Percentiles rank a stretch among this genome's conserved stretches.
Evolutionary conservation across 2,797 vertebrate species (phyloP).

Genomic region (Naso thynnoides): DNA sequence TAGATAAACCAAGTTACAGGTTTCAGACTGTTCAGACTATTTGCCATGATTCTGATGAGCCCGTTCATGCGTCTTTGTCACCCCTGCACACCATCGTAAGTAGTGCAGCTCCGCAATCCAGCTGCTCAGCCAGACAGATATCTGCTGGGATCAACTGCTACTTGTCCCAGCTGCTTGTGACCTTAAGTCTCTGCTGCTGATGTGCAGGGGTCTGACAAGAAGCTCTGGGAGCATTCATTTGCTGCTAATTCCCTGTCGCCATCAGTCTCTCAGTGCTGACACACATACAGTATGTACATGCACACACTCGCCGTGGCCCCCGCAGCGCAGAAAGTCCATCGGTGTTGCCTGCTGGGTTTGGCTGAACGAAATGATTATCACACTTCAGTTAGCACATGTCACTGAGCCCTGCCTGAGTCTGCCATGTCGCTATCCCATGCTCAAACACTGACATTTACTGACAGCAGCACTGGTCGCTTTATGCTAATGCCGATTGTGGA

Average conservation of each 20-base stretch:
- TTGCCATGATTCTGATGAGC: constrained; percentile 9
- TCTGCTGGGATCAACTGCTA: constrained; percentile 67
- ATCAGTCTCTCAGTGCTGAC: constrained; percentile 56
- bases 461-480: constrained; percentile 60
- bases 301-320: constrained; percentile 6
- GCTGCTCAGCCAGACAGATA: constrained; percentile 50
- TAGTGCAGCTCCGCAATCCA: constrained; percentile 22
- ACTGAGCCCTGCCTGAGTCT: constrained; percentile 70
- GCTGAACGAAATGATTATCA: constrained; percentile 79
- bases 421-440: constrained; percentile 58
- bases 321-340: constrained; percentile 50
- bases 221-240: constrained; percentile 70
- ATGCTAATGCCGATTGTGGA: constrained; percentile 64
- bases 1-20: background rate
- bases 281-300: constrained; percentile 36
- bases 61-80: background rate
- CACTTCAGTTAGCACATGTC: constrained; percentile 80
- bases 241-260: constrained; percentile 74
- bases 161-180: constrained; percentile 66
- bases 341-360: constrained; percentile 68
- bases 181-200: constrained; percentile 66
- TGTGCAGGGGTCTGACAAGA: constrained; percentile 71
- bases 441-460: constrained; percentile 73
- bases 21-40: constrained; percentile 12
- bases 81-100: background rate